These are phyloP conservation scores for Spilogale gracilis DNA, from an alignment of 2,113 vertebrate species.

Conservation along the genomic window DNA sequence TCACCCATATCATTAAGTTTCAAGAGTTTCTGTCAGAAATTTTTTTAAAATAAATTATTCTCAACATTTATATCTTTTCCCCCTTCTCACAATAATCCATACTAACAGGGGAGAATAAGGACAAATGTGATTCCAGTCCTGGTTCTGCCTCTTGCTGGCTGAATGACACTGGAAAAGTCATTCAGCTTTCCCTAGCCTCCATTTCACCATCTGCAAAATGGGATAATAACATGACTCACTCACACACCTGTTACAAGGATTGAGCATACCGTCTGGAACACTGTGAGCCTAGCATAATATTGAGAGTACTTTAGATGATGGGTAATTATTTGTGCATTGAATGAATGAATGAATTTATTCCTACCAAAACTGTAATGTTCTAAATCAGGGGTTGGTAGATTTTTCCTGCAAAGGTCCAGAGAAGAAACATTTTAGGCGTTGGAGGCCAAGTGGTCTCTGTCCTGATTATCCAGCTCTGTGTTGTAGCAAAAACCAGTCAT, in stretches of 20 bases:
- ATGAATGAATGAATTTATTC: neutral
- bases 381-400: slow-evolving; percentile 50
- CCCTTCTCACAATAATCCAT: neutral
- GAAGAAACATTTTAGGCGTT: slow-evolving; percentile 58
- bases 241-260: neutral
- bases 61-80: neutral
- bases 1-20: neutral
- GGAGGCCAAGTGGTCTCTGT: slow-evolving; percentile 48
- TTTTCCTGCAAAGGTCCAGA: slow-evolving; percentile 13
- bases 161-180: neutral
- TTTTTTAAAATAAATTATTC: neutral
- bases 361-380: neutral
- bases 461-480: slow-evolving; percentile 14
- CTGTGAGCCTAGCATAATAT: neutral
- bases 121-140: neutral
- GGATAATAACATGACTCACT: neutral
- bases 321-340: neutral
- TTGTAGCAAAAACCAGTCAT: slow-evolving; percentile 4
- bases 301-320: neutral
- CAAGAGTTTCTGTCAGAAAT: neutral
- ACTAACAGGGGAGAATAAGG: neutral
- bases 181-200: neutral
- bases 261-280: neutral
- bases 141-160: neutral
- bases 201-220: slow-evolving; percentile 34